phyloP scores from a whole-genome alignment of 2,797 vertebrate species.

The Sebastes paucispinis region DNA sequence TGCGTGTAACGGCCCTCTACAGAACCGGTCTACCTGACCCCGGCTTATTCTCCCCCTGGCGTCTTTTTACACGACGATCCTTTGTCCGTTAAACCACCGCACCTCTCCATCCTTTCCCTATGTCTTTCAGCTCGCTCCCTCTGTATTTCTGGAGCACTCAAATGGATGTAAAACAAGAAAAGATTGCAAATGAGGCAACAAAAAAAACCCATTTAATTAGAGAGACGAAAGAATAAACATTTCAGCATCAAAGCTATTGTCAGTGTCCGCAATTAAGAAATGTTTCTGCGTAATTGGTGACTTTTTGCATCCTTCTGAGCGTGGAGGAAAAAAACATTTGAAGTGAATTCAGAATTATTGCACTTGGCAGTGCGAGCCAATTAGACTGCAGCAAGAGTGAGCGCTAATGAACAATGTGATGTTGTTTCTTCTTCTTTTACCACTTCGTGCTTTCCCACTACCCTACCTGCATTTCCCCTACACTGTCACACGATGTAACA shows the following conservation, averaged over 20 bases:
- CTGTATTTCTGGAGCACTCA: conserved; percentile 14
- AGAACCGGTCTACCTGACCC: not conserved
- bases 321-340: conserved; percentile 38
- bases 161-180: conserved; percentile 33
- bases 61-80: conserved; percentile 26
- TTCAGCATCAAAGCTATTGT: conserved; percentile 45
- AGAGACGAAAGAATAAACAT: conserved; percentile 55
- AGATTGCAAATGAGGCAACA: conserved; percentile 32
- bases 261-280: conserved; percentile 50
- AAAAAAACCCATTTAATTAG: conserved; percentile 17
- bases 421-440: conserved; percentile 7
- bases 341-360: conserved; percentile 45
- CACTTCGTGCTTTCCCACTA: not conserved
- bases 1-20: not conserved
- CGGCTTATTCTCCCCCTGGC: not conserved
- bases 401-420: conserved; percentile 54
- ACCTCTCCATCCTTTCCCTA: conserved; percentile 7
- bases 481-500: not conserved
- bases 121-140: not conserved
- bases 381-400: conserved; percentile 47
- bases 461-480: not conserved
- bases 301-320: conserved; percentile 51
- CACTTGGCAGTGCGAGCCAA: conserved; percentile 47
- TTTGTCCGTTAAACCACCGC: conserved; percentile 44
- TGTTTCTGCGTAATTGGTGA: conserved; percentile 53